A percentile compares a stretch with the other conserved stretches of the same genome.
Evolutionary conservation across 2,797 vertebrate species (phyloP).

Genomic region (Cygnus olor): DNA sequence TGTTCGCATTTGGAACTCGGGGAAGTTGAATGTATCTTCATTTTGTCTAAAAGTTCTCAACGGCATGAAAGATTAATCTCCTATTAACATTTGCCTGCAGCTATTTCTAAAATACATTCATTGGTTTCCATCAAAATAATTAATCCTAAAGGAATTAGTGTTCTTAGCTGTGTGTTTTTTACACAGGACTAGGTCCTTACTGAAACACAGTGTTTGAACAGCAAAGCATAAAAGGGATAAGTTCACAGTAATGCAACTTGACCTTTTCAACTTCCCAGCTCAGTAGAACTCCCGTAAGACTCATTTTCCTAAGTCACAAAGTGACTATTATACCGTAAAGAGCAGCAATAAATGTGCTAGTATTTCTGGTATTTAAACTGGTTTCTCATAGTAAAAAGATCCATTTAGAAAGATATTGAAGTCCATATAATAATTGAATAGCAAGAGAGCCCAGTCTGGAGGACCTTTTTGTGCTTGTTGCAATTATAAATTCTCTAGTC

Average conservation of each 20-base stretch:
- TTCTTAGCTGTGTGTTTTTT: conserved; percentile 44
- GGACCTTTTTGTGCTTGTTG: neutral
- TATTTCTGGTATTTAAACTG: conserved; percentile 21
- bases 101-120: conserved; percentile 50
- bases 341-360: neutral
- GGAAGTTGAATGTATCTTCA: conserved; percentile 27
- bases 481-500: neutral
- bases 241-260: conserved; percentile 26
- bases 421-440: neutral
- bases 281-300: neutral
- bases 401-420: neutral
- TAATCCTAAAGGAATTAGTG: conserved; percentile 56
- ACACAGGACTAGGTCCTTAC: neutral
- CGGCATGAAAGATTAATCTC: conserved; percentile 58
- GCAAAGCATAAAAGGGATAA: neutral
- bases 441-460: neutral
- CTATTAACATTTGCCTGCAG: conserved; percentile 61
- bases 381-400: neutral
- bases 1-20: neutral
- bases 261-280: conserved; percentile 18
- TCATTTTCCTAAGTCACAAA: neutral
- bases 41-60: conserved; percentile 41
- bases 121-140: conserved; percentile 66
- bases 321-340: neutral
- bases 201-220: conserved; percentile 10